Conservation (phyloP, 2,888 invertebrate species). For the Chalcis sispes region DNA sequence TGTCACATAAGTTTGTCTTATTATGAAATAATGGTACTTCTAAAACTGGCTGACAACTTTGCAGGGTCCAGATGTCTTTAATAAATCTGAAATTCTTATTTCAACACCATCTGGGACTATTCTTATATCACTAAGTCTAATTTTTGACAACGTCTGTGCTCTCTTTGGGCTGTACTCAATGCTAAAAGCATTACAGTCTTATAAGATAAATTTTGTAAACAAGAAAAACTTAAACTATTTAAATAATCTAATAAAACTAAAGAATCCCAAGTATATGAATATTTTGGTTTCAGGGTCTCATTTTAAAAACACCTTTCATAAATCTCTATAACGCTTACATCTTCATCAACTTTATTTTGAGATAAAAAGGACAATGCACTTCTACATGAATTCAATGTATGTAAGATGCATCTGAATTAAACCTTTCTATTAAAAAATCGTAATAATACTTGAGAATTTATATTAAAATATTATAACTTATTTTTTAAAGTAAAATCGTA, state of each 20-base stretch:
- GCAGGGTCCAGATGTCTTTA: constrained; percentile 2
- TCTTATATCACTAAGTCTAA: not conserved
- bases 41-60: not conserved
- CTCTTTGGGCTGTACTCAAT: constrained; percentile 27
- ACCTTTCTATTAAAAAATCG: not conserved
- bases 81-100: constrained; percentile 6
- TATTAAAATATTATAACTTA: not conserved
- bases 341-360: not conserved
- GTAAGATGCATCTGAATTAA: not conserved
- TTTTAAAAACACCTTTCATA: not conserved
- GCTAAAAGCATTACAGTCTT: constrained; percentile 6
- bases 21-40: not conserved
- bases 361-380: not conserved
- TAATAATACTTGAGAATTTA: not conserved
- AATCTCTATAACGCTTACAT: not conserved
- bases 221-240: not conserved
- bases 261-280: not conserved
- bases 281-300: not conserved
- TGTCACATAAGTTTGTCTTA: constrained; percentile 1
- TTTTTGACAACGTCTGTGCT: constrained; percentile 19
- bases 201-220: constrained; percentile 6
- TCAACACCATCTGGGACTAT: not conserved
- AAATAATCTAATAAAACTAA: not conserved
- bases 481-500: not conserved
- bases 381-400: not conserved